These are phyloP conservation scores for Stomatorhinus ivindoensis DNA, from an alignment of 2,113 vertebrate genomes.

Conservation along the genomic window DNA sequence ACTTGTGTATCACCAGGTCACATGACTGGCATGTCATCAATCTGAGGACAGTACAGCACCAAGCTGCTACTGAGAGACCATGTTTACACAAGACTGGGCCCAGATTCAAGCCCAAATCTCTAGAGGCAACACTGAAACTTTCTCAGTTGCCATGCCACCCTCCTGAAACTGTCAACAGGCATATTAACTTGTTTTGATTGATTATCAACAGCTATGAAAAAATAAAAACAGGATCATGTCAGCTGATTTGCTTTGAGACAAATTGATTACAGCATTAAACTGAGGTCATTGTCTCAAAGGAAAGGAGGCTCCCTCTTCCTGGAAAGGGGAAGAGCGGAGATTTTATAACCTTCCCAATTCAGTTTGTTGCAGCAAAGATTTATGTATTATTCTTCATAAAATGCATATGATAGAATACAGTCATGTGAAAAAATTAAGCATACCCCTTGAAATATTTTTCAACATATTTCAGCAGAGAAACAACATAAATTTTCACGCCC, in stretches of 20 bases:
- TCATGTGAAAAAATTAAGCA: too few species aligned
- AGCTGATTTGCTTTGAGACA: not conserved
- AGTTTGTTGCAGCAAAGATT: not conserved
- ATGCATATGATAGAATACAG: too few species aligned
- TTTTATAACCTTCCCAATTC: not conserved
- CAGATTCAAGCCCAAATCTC: not conserved
- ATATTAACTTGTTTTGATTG: not conserved
- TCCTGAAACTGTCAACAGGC: not conserved
- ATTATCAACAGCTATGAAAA: not conserved
- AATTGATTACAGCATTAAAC: not conserved
- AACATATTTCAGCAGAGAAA: too few species aligned
- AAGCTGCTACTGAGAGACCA: not conserved
- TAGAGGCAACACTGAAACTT: not conserved
- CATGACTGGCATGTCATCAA: not conserved
- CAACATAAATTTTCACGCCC: not conserved
- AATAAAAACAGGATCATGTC: not conserved
- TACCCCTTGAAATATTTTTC: too few species aligned
- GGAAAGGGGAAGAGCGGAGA: not conserved
- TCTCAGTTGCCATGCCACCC: not conserved
- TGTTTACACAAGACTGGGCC: not conserved
- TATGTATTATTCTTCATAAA: not conserved
- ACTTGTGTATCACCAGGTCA: not conserved
- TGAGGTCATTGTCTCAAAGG: not conserved
- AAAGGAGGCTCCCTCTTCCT: not conserved
- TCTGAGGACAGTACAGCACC: not conserved